Base-by-base conservation (phyloP, 1,140 invertebrate species). In the Lordiphosa stackelbergi region DNA sequence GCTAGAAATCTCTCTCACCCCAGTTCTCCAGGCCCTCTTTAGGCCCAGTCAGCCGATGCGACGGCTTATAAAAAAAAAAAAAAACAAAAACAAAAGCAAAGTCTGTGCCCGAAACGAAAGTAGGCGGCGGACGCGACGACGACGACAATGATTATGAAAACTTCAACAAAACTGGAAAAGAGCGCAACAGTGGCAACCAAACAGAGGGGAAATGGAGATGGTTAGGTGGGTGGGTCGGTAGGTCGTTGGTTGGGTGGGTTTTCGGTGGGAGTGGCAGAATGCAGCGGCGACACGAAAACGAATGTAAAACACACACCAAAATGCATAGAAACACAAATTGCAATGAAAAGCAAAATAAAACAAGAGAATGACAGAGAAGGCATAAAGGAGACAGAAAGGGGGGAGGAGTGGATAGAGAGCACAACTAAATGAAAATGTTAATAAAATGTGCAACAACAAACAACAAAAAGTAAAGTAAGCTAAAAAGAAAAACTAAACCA, bases 221-320 rank as follows among this genome's bases (percentile, higher is more conserved):
- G 46, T 8, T n/a, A 47, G 40, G 34, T 31, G 38, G 19, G 38
- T 19, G 38, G 36, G 28, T 16, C 22, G 43, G 43, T 46, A 46
- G 43, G 31, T 46, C 43, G 43, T 31, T 28, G 28, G 40, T 22
- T 55, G 28, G 51, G 10, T 53, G 42, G 34, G 37, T 19, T 37
- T 24, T 31, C 53, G 49, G 53, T 28, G 43, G 54, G 47, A 57
- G 41, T 48, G 66, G 57, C 63, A 47, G 38, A 51, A 66, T 66
- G 64, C 49, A 58, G 63, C 43, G 63, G 64, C 75, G 77, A 81
- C 75, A 81, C 77, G 77, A 81, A 81, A 81, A 81, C 75, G 77
- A 81, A 81, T 81, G 75, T 81, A 83, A 81, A 81, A 83, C 75
- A 81, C 77, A 81, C 75, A 81, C 75, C 75, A 81, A 81, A 81